phyloP scores from a whole-genome alignment of 1,140 invertebrate species.

The Zeugodacus cucurbitae region DNA sequence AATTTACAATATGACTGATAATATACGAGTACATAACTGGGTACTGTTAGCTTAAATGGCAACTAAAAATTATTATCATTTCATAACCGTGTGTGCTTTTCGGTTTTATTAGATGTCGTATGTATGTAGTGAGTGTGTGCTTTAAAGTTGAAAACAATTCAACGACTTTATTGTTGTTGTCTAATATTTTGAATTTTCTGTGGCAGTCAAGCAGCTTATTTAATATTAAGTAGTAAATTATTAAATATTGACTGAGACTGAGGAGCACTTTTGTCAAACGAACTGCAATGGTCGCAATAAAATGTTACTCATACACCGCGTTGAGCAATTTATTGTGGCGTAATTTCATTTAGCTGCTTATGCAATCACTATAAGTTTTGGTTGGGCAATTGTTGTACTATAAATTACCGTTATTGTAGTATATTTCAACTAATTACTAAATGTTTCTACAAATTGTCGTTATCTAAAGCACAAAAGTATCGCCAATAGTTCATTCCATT shows the following conservation, averaged over 20 bases:
- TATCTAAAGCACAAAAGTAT: too few relatives aligned
- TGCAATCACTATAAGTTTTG: too few relatives aligned
- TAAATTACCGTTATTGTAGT: too few relatives aligned
- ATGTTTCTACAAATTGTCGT: too few relatives aligned
- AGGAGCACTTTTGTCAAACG: neutral
- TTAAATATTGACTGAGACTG: neutral
- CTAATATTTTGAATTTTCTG: neutral
- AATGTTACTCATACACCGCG: neutral
- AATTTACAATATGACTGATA: conserved; percentile 4
- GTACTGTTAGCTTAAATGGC: neutral
- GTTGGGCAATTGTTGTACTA: too few relatives aligned
- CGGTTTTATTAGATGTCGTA: neutral
- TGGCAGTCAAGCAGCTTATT: neutral
- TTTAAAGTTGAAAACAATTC: neutral
- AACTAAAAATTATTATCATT: neutral
- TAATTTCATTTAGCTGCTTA: neutral
- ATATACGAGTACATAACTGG: neutral
- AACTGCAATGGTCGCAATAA: neutral
- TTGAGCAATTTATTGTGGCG: neutral
- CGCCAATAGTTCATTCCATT: too few relatives aligned
- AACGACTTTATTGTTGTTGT: neutral
- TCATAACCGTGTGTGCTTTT: neutral
- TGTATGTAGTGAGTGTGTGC: neutral
- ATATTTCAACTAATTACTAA: too few relatives aligned
- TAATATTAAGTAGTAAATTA: neutral